These are phyloP conservation scores for Gymnosoma rotundatum DNA, from an alignment of 2,888 invertebrate species.

Conservation along the genomic window DNA sequence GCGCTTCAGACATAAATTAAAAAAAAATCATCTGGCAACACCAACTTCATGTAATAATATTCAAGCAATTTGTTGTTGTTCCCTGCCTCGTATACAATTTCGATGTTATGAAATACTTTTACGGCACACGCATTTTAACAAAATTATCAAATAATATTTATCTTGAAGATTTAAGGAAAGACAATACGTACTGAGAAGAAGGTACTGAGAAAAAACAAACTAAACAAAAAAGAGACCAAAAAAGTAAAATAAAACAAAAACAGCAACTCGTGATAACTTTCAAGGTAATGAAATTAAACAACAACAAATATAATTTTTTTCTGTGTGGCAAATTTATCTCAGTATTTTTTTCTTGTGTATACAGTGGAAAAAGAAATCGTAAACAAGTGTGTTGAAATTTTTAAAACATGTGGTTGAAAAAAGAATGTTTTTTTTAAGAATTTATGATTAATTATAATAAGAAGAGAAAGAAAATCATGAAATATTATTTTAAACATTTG, in stretches of 20 bases:
- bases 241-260: neutral
- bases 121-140: constrained; percentile 58
- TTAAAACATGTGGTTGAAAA: constrained; percentile 26
- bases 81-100: constrained; percentile 24
- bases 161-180: constrained; percentile 47
- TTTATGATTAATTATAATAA: constrained; percentile 44
- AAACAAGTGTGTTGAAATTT: constrained; percentile 59
- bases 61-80: constrained; percentile 44
- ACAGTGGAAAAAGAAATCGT: constrained; percentile 21
- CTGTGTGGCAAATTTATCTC: constrained; percentile 10
- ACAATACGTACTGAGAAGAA: constrained; percentile 10
- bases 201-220: constrained; percentile 29
- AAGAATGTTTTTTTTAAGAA: constrained; percentile 8
- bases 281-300: constrained; percentile 10
- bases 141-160: constrained; percentile 49
- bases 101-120: constrained; percentile 53
- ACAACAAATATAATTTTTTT: neutral
- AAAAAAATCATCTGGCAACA: neutral
- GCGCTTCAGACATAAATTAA: no score
- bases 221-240: constrained; percentile 22
- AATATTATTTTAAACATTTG: constrained; percentile 10
- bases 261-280: constrained; percentile 13
- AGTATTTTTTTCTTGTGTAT: neutral
- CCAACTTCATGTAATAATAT: neutral
- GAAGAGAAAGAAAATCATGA: neutral